phyloP scores from a whole-genome alignment of 1,140 invertebrate species.

The Camponotus floridanus region DNA sequence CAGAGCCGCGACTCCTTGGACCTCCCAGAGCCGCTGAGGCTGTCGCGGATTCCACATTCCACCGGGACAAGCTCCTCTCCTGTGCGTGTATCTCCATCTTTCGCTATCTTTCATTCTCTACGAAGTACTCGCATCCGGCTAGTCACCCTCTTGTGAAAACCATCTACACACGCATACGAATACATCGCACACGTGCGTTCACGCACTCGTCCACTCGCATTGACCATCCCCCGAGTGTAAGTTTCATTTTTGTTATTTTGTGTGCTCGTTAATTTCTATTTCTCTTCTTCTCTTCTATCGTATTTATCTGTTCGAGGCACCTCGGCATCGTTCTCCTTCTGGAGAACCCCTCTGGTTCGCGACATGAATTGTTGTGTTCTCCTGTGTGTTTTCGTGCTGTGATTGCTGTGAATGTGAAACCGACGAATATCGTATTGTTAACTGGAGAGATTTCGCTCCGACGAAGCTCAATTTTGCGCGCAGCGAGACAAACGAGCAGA shows the following conservation, averaged over 20 bases:
- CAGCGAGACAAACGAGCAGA: neutral
- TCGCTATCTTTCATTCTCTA: neutral
- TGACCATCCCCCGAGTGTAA: conserved; percentile 76
- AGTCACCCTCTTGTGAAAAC: conserved; percentile 66
- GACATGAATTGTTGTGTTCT: neutral
- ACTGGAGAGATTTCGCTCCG: neutral
- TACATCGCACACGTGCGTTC: neutral
- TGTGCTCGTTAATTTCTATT: conserved; percentile 9
- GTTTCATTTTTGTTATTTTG: conserved; percentile 61
- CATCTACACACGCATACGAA: conserved; percentile 28
- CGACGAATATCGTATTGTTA: neutral
- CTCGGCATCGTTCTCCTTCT: neutral
- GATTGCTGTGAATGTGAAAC: conserved; percentile 17
- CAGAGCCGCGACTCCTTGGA: conserved; percentile 64
- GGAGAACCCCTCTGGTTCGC: neutral
- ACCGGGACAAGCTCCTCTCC: conserved; percentile 82
- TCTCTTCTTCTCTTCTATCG: neutral
- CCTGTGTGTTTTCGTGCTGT: neutral
- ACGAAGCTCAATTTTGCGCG: neutral
- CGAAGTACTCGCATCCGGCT: conserved; percentile 65
- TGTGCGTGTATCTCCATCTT: conserved; percentile 71
- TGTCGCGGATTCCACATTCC: conserved; percentile 87
- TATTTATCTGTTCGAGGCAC: neutral
- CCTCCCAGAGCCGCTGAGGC: conserved; percentile 86
- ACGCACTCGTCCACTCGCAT: conserved; percentile 39